phyloP scores from a whole-genome alignment of 1,140 invertebrate genomes.

The Leptoteleia sp. region DNA sequence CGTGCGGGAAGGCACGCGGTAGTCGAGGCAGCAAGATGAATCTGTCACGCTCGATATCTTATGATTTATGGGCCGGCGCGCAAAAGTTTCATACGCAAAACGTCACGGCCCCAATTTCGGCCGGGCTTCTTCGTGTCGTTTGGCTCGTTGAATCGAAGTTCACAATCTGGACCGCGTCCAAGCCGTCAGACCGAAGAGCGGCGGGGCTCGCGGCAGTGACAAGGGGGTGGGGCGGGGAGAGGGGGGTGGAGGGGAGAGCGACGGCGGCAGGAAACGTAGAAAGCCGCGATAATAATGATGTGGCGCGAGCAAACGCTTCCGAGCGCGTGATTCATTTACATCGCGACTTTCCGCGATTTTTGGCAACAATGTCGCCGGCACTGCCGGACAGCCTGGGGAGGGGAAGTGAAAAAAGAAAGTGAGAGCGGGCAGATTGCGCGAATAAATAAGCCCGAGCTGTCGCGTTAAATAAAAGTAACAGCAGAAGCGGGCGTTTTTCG shows the following conservation, averaged over 20 bases:
- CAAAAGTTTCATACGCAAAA: conserved; percentile 46
- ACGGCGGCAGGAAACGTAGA: conserved; percentile 41
- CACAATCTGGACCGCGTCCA: conserved; percentile 51
- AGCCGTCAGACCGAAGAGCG: no score
- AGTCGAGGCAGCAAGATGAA: conserved; percentile 37
- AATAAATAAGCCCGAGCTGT: conserved; percentile 62
- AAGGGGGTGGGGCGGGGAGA: neutral
- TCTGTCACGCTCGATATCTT: conserved; percentile 53
- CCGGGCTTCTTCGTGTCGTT: conserved; percentile 26
- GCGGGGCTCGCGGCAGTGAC: no score
- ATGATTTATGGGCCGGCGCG: conserved; percentile 31
- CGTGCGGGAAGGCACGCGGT: conserved; percentile 15
- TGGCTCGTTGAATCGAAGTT: conserved; percentile 45
- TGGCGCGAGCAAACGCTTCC: conserved; percentile 41
- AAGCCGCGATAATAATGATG: conserved; percentile 55
- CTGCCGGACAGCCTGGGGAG: no score
- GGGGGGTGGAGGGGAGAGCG: neutral
- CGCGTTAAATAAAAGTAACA: conserved; percentile 53
- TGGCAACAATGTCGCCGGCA: conserved; percentile 29
- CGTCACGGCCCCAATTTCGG: conserved; percentile 39
- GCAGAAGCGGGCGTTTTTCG: conserved; percentile 26
- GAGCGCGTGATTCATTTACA: conserved; percentile 48
- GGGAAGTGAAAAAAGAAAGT: no score
- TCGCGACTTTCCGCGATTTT: conserved; percentile 34
- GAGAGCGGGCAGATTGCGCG: conserved; percentile 51